These are phyloP conservation scores for Lipophrys pholis DNA, from an alignment of 2,113 vertebrate genomes.

Conservation along the genomic window DNA sequence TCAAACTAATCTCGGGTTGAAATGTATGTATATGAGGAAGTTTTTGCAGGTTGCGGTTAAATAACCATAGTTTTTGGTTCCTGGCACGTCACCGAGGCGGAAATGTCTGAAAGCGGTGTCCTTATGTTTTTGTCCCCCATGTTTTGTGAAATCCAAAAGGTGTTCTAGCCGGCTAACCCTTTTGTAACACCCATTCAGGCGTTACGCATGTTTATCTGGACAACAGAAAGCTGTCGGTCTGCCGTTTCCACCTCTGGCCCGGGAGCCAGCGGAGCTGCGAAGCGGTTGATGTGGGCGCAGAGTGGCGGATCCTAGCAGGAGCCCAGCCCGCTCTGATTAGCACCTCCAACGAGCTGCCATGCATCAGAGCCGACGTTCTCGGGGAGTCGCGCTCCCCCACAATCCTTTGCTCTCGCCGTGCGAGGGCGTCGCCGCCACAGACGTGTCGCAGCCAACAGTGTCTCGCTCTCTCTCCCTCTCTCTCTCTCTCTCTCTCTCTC, in stretches of 20 bases:
- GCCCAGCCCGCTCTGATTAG: slow-evolving; percentile 90
- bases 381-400: slow-evolving; percentile 92
- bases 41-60: too few species aligned
- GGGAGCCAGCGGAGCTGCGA: slow-evolving; percentile 71
- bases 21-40: too few species aligned
- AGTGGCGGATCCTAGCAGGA: slow-evolving; percentile 75
- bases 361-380: slow-evolving; percentile 94
- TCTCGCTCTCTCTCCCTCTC: slow-evolving; percentile 76
- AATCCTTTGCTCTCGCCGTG: slow-evolving; percentile 89
- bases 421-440: slow-evolving; percentile 81
- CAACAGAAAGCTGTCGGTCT: slow-evolving; percentile 74
- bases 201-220: slow-evolving; percentile 76
- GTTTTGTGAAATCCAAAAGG: slow-evolving; percentile 70
- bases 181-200: slow-evolving; percentile 72
- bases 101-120: slow-evolving; percentile 45
- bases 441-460: slow-evolving; percentile 89
- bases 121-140: slow-evolving; percentile 59
- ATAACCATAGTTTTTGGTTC: not conserved
- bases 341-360: slow-evolving; percentile 92
- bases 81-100: slow-evolving; percentile 45
- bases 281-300: slow-evolving; percentile 76
- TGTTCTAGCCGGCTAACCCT: slow-evolving; percentile 76
- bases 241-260: slow-evolving; percentile 62
- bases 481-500: slow-evolving; percentile 79
- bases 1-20: too few species aligned